Evolutionary conservation across 2,888 invertebrate species (phyloP).

Genomic region (Epistrophe eligans): DNA sequence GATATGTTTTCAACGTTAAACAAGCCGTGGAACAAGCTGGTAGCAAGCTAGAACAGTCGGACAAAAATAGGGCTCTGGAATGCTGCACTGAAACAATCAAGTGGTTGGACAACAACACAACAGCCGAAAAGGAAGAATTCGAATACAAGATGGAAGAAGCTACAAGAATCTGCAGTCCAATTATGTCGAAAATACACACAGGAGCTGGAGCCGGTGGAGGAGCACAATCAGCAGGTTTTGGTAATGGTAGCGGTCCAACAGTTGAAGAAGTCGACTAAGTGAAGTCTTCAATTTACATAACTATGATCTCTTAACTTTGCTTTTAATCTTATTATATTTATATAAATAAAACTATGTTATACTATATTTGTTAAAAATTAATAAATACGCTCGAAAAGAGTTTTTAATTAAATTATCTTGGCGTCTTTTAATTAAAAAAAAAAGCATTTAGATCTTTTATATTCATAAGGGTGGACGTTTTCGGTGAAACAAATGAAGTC

Average conservation of each 20-base stretch:
- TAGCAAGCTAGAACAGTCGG: conserved; percentile 86
- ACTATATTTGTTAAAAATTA: too few species aligned
- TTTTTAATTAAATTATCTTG: too few species aligned
- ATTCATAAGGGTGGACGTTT: too few species aligned
- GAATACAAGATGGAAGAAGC: conserved; percentile 85
- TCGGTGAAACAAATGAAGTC: too few species aligned
- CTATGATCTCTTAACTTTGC: too few species aligned
- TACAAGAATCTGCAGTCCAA: conserved; percentile 83
- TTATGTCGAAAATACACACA: conserved; percentile 84
- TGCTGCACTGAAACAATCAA: conserved; percentile 88
- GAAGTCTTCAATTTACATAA: too few species aligned
- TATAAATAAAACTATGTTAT: too few species aligned
- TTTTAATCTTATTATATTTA: too few species aligned
- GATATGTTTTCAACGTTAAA: conserved; percentile 88
- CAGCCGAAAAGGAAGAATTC: conserved; percentile 91
- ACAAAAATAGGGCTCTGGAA: conserved; percentile 88
- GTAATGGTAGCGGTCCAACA: conserved; percentile 80
- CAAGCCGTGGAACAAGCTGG: conserved; percentile 88
- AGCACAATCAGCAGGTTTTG: conserved; percentile 82
- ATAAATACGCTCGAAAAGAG: too few species aligned
- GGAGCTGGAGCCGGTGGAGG: conserved; percentile 15
- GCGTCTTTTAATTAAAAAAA: too few species aligned
- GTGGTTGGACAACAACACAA: conserved; percentile 90
- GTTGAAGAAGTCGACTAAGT: conserved; percentile 2
- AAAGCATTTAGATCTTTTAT: too few species aligned